A percentile compares a stretch with the other conserved stretches of the same genome.
Conservation (phyloP, 2,888 invertebrate genomes). For the Ypsolopha scabrella region DNA sequence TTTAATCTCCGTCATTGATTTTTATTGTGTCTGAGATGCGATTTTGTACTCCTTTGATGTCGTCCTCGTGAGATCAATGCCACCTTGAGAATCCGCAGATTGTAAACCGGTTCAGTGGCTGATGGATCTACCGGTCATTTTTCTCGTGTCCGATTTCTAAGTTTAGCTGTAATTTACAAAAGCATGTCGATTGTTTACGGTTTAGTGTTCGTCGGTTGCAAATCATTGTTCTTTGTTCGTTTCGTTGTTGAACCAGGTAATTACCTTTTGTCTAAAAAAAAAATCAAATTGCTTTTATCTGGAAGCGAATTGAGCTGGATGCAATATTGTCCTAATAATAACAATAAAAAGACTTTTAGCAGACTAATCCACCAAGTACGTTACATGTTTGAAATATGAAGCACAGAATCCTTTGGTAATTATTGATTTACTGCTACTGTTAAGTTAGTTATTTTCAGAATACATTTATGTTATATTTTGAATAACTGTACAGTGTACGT, state of each 20-base stretch:
- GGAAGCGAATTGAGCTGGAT: too few species aligned
- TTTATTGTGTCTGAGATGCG: neutral
- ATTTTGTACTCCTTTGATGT: neutral
- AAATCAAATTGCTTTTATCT: too few species aligned
- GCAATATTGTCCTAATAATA: too few species aligned
- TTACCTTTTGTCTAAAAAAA: too few species aligned
- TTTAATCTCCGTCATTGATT: neutral
- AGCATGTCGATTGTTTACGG: neutral
- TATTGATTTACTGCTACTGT: too few species aligned
- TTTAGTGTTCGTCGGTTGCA: neutral
- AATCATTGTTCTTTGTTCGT: constrained; percentile 1
- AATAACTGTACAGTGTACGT: neutral
- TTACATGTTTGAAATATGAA: too few species aligned
- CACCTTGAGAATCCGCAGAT: neutral
- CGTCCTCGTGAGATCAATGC: neutral
- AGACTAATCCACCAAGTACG: too few species aligned
- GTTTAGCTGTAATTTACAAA: constrained; percentile 1
- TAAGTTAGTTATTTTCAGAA: too few species aligned
- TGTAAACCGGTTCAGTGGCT: neutral
- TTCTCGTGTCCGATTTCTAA: neutral
- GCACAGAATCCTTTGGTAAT: too few species aligned
- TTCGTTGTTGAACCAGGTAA: neutral
- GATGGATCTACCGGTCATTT: neutral
- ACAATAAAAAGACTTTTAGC: too few species aligned
- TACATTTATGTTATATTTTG: too few species aligned